Conservation (phyloP, 1,140 invertebrate genomes). For the Brachionus sp. region DNA sequence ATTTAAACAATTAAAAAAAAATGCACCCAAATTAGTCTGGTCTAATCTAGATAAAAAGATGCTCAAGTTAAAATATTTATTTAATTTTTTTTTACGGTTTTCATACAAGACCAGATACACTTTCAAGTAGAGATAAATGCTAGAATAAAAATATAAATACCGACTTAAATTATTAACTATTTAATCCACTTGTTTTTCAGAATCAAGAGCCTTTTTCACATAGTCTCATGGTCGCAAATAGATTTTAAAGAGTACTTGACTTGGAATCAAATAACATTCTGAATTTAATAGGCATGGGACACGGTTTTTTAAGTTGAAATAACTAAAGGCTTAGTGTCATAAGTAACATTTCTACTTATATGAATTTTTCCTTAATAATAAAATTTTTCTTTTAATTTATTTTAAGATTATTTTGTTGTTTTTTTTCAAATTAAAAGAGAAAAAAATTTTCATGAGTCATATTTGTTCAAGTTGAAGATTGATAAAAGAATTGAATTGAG, state of each 20-base stretch:
- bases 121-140: neutral
- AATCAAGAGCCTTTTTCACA: neutral
- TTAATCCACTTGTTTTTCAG: neutral
- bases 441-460: too few relatives aligned
- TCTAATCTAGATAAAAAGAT: neutral
- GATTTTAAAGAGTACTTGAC: neutral
- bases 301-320: neutral
- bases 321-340: neutral
- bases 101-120: neutral
- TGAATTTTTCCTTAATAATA: too few relatives aligned
- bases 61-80: neutral
- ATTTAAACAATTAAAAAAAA: neutral
- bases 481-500: too few relatives aligned
- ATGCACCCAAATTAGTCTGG: neutral
- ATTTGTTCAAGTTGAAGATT: too few relatives aligned
- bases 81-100: neutral
- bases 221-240: neutral
- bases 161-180: neutral
- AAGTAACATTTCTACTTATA: too few relatives aligned
- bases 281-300: neutral
- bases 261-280: neutral
- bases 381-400: too few relatives aligned
- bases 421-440: too few relatives aligned
- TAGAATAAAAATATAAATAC: neutral
- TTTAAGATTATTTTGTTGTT: too few relatives aligned